Evolutionary conservation across 2,888 invertebrate genomes (phyloP).

Genomic region (Chloromyia formosa): DNA sequence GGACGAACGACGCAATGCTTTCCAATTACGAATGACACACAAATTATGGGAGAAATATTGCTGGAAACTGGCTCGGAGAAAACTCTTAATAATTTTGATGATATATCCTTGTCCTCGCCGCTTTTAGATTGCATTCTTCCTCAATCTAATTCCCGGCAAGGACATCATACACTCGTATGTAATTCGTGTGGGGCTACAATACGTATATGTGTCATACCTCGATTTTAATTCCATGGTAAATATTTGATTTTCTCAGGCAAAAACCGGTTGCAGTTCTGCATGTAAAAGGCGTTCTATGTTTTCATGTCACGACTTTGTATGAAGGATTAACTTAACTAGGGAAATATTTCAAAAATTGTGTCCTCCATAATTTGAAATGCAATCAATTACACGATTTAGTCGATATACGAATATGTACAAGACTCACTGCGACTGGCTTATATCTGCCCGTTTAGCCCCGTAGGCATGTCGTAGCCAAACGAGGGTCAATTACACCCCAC

Average conservation of each 20-base stretch:
- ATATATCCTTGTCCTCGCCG: not conserved
- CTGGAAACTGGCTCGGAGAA: not conserved
- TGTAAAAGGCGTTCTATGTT: not conserved
- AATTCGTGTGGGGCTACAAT: not conserved
- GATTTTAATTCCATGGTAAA: constrained; percentile 27
- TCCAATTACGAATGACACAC: constrained; percentile 31
- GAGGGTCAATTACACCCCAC: constrained; percentile 41
- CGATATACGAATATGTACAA: not conserved
- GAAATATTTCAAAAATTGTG: constrained; percentile 29
- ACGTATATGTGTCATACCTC: not conserved
- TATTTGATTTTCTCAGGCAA: constrained; percentile 40
- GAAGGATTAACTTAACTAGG: constrained; percentile 2
- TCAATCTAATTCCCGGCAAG: too few relatives aligned
- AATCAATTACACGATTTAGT: constrained; percentile 42
- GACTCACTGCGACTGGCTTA: too few relatives aligned
- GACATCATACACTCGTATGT: too few relatives aligned
- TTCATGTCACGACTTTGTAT: not conserved
- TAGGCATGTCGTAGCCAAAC: constrained; percentile 23
- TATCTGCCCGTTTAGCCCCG: not conserved
- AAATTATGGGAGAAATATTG: constrained; percentile 1
- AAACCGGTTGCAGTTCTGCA: not conserved
- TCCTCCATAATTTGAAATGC: constrained; percentile 38
- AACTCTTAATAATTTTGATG: not conserved
- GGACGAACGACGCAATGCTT: constrained; percentile 2
- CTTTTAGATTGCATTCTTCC: not conserved